These are phyloP conservation scores for Apeltes quadracus DNA, from an alignment of 2,113 vertebrate genomes.

Conservation along the genomic window DNA sequence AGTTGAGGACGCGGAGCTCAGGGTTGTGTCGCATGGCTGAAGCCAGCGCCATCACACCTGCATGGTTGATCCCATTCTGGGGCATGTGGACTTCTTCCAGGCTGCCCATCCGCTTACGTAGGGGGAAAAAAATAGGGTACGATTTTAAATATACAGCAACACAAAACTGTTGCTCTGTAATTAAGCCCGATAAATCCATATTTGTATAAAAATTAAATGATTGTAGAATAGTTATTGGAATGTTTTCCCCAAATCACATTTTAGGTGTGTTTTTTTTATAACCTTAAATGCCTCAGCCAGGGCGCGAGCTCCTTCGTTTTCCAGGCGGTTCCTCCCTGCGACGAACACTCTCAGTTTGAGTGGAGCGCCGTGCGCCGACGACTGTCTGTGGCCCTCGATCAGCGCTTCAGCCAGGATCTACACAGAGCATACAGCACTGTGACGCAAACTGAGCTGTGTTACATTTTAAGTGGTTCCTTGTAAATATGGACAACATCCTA, in stretches of 20 bases:
- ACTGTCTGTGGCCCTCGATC: constrained; percentile 87
- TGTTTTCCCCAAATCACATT: background rate
- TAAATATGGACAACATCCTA: background rate
- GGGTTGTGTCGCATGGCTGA: constrained; percentile 88
- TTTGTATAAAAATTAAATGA: background rate
- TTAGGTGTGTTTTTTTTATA: constrained; percentile 43
- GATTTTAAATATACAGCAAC: background rate
- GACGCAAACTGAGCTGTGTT: background rate
- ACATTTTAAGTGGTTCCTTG: background rate
- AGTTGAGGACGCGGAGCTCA: constrained; percentile 89
- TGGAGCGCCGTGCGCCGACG: constrained; percentile 83
- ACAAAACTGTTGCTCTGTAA: background rate
- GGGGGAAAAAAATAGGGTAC: constrained; percentile 9
- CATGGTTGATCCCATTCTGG: constrained; percentile 95
- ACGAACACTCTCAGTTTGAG: constrained; percentile 90
- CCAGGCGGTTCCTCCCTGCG: constrained; percentile 94
- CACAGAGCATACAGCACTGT: background rate
- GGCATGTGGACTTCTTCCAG: constrained; percentile 97
- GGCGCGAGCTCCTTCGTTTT: constrained; percentile 93
- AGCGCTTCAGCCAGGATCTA: constrained; percentile 93
- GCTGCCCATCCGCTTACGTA: constrained; percentile 87
- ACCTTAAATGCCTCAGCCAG: constrained; percentile 94
- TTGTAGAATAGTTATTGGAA: background rate
- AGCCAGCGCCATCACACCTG: constrained; percentile 89
- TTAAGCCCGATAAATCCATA: background rate